A percentile compares a stretch with the other conserved stretches of the same genome.
Conservation (phyloP, 2,888 invertebrate species). For the Arenicola marina region DNA sequence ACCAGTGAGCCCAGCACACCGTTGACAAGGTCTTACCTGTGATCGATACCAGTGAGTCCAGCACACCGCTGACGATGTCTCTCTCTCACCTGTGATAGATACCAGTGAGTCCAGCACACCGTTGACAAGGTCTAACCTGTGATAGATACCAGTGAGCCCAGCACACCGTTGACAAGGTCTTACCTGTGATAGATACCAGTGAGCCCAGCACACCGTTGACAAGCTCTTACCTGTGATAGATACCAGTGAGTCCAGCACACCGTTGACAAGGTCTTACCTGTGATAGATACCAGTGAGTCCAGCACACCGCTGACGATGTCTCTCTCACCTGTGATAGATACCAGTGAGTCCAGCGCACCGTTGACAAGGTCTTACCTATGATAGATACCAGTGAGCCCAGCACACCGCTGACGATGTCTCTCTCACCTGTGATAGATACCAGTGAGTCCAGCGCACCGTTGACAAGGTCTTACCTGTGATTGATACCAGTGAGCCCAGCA, state of each 20-base stretch:
- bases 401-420: neutral
- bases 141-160: neutral
- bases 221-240: constrained; percentile 58
- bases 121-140: constrained; percentile 70
- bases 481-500: constrained; percentile 84
- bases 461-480: constrained; percentile 65
- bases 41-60: constrained; percentile 82
- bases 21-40: constrained; percentile 12
- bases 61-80: constrained; percentile 79
- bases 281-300: constrained; percentile 78
- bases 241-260: neutral
- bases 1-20: neutral
- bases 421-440: constrained; percentile 67
- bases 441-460: constrained; percentile 86
- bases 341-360: constrained; percentile 83
- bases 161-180: neutral
- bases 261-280: constrained; percentile 8
- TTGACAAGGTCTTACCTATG: constrained; percentile 69
- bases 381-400: neutral
- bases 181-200: constrained; percentile 70
- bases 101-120: constrained; percentile 86
- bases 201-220: constrained; percentile 88
- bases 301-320: constrained; percentile 82
- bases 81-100: constrained; percentile 59
- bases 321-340: constrained; percentile 64